A percentile compares a stretch with the other conserved stretches of the same genome.
phyloP scores from a whole-genome alignment of 2,888 invertebrate genomes.

The Troides oblongomaculatus region DNA sequence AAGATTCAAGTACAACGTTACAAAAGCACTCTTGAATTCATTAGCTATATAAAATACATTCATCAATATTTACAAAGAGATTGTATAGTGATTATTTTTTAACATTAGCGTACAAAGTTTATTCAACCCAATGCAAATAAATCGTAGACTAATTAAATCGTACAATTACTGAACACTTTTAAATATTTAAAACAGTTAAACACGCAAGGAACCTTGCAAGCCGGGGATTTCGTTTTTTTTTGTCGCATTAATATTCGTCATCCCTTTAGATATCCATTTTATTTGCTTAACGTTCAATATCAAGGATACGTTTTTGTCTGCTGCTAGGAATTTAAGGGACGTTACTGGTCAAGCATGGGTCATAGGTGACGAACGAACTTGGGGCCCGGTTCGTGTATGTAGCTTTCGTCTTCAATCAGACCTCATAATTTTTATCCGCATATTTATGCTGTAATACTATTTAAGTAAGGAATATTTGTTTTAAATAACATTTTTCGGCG shows the following conservation, averaged over 20 bases:
- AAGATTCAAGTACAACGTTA: no score
- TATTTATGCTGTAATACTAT: constrained; percentile 3
- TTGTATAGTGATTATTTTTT: not conserved
- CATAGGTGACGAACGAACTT: constrained; percentile 76
- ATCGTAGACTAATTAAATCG: constrained; percentile 26
- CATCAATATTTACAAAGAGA: not conserved
- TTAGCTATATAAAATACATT: no score
- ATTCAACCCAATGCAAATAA: constrained; percentile 25
- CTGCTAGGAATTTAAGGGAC: constrained; percentile 32
- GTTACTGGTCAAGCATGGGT: constrained; percentile 68
- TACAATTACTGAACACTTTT: constrained; percentile 28
- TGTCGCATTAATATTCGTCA: not conserved
- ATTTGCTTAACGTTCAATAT: constrained; percentile 34
- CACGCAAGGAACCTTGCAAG: constrained; percentile 2
- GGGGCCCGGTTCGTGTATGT: constrained; percentile 54
- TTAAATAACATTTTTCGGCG: not conserved
- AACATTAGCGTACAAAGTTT: constrained; percentile 24
- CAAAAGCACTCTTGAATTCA: no score
- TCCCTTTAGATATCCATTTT: constrained; percentile 8
- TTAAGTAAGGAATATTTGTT: not conserved
- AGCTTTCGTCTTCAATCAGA: not conserved
- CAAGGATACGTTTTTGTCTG: constrained; percentile 35
- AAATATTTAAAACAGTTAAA: not conserved
- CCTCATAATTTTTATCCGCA: constrained; percentile 13
- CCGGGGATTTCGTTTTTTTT: not conserved